Evolutionary conservation across 2,888 invertebrate genomes (phyloP).

Genomic region (Prenolepis imparis): DNA sequence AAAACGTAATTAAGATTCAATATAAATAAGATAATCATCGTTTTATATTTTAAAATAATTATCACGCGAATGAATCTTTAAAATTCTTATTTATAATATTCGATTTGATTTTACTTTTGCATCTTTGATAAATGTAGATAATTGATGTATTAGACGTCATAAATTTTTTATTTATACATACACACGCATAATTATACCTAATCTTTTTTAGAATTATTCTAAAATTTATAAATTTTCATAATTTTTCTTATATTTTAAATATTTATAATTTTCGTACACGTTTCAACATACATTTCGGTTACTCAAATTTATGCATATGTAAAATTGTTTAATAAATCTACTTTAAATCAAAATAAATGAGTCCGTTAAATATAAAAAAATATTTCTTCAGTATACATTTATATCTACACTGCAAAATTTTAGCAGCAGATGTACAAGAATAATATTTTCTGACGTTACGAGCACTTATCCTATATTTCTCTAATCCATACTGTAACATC

Average conservation of each 20-base stretch:
- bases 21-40: conserved; percentile 21
- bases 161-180: neutral
- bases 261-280: neutral
- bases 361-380: neutral
- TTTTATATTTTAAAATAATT: neutral
- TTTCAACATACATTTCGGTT: neutral
- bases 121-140: neutral
- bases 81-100: neutral
- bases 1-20: conserved; percentile 51
- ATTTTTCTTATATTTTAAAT: neutral
- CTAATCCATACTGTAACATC: conserved; percentile 37
- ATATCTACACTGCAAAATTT: neutral
- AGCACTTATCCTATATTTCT: conserved; percentile 28
- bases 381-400: neutral
- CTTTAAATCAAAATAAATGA: neutral
- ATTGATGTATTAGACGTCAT: neutral
- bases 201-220: too few relatives aligned
- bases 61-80: neutral
- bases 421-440: conserved; percentile 12
- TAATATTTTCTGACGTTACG: conserved; percentile 27
- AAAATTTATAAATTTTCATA: neutral
- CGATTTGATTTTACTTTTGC: neutral
- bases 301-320: neutral
- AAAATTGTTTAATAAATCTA: conserved; percentile 5
- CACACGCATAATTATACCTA: too few relatives aligned